These are phyloP conservation scores for Columba guinea DNA, from an alignment of 2,797 vertebrate species.

Conservation along the genomic window DNA sequence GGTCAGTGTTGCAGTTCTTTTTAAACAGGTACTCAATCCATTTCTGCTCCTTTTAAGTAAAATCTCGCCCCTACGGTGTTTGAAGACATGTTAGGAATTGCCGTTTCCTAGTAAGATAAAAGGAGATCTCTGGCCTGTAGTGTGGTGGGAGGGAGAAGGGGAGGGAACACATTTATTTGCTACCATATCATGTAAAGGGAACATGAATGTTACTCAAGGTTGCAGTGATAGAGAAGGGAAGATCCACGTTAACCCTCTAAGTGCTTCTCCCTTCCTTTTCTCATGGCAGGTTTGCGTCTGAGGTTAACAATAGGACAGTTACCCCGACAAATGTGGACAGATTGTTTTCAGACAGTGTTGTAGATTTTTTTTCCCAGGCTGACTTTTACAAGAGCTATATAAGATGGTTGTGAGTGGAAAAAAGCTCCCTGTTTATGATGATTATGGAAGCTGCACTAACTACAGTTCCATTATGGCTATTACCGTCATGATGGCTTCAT, in stretches of 20 bases:
- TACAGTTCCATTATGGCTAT: neutral
- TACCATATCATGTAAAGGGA: neutral
- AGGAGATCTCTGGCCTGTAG: neutral
- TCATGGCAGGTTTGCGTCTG: neutral
- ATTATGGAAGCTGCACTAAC: neutral
- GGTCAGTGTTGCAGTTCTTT: neutral
- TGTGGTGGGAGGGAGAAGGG: neutral
- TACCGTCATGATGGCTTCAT: neutral
- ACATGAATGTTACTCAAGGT: accelerated
- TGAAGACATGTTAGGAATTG: neutral
- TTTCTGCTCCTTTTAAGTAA: neutral
- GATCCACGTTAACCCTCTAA: neutral
- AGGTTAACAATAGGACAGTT: neutral
- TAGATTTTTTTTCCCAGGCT: neutral
- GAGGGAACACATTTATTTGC: neutral
- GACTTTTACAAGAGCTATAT: neutral
- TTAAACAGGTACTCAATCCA: neutral
- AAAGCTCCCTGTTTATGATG: neutral
- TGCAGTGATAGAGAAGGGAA: neutral
- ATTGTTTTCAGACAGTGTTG: neutral
- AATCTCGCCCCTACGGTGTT: accelerated
- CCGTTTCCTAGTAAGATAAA: neutral
- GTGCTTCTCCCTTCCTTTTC: neutral
- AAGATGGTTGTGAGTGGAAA: neutral
- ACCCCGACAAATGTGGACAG: neutral